Evolutionary conservation across 2,113 vertebrate genomes (phyloP).

Genomic region (Bubo scandiacus): DNA sequence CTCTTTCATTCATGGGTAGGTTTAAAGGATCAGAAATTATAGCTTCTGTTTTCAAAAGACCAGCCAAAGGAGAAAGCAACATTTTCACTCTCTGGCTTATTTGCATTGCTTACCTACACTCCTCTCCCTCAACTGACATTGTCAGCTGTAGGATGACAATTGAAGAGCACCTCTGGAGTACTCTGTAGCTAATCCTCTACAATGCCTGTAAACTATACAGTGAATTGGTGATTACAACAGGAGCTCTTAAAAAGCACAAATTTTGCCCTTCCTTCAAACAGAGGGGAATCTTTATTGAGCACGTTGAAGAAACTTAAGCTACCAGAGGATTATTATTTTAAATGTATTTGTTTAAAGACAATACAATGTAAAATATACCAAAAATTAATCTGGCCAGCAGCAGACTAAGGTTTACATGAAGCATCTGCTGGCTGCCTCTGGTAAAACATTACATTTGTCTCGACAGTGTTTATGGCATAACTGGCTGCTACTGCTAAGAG

Average conservation of each 20-base stretch:
- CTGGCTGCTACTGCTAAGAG: conserved; percentile 30
- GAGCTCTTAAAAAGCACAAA: background rate
- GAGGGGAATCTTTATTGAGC: background rate
- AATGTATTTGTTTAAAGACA: background rate
- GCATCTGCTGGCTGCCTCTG: conserved; percentile 34
- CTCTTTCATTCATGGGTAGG: background rate
- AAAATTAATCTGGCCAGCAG: conserved; percentile 18
- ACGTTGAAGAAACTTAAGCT: background rate
- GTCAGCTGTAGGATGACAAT: conserved; percentile 47
- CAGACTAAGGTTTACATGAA: conserved; percentile 32
- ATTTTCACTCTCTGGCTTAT: conserved; percentile 12
- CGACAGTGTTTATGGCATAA: conserved; percentile 33
- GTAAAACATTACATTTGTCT: conserved; percentile 43
- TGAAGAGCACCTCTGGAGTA: conserved; percentile 46
- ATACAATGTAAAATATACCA: background rate
- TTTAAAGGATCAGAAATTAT: conserved; percentile 32
- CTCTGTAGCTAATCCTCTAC: conserved; percentile 39
- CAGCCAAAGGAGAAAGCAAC: background rate
- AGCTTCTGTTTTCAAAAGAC: background rate
- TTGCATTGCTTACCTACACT: conserved; percentile 35
- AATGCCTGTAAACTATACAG: background rate
- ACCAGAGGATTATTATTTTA: conserved; percentile 12
- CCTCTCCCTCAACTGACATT: conserved; percentile 16
- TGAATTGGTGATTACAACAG: background rate
- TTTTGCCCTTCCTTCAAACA: background rate